A percentile compares a stretch with the other conserved stretches of the same genome.
phyloP scores from a whole-genome alignment of 2,113 vertebrate species.

The Piprites chloris region DNA sequence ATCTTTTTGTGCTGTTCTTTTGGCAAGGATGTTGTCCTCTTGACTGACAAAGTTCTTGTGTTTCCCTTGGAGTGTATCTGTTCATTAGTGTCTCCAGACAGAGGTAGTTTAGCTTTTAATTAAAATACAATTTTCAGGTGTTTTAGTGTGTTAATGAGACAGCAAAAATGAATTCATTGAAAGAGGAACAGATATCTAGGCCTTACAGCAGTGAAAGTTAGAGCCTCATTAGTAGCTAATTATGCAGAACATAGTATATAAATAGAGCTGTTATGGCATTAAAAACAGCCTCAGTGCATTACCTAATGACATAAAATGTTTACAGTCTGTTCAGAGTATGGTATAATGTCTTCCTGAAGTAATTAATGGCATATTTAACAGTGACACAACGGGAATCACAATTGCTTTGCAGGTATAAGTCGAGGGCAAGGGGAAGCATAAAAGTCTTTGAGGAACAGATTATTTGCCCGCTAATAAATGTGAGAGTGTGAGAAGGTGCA shows the following conservation, averaged over 20 bases:
- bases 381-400: conserved; percentile 12
- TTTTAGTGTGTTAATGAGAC: conserved; percentile 67
- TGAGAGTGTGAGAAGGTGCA: neutral
- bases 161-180: conserved; percentile 65
- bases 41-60: neutral
- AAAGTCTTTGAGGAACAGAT: neutral
- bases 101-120: conserved; percentile 67
- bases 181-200: conserved; percentile 51
- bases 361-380: conserved; percentile 54
- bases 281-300: conserved; percentile 38
- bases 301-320: conserved; percentile 52
- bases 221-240: conserved; percentile 69
- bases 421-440: neutral
- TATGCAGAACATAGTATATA: conserved; percentile 61
- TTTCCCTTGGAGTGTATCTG: conserved; percentile 29
- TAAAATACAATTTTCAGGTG: conserved; percentile 62
- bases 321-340: conserved; percentile 38
- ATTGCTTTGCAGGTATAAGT: conserved; percentile 23
- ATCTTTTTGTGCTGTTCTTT: neutral
- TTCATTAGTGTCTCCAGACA: conserved; percentile 50
- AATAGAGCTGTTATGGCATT: conserved; percentile 60
- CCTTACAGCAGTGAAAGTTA: conserved; percentile 51
- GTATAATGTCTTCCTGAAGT: conserved; percentile 33
- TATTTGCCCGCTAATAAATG: neutral
- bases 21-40: neutral